Percentiles rank a stretch among this genome's conserved stretches.
phyloP scores from a whole-genome alignment of 2,888 invertebrate genomes.

The Megaustenia siamemsis region DNA sequence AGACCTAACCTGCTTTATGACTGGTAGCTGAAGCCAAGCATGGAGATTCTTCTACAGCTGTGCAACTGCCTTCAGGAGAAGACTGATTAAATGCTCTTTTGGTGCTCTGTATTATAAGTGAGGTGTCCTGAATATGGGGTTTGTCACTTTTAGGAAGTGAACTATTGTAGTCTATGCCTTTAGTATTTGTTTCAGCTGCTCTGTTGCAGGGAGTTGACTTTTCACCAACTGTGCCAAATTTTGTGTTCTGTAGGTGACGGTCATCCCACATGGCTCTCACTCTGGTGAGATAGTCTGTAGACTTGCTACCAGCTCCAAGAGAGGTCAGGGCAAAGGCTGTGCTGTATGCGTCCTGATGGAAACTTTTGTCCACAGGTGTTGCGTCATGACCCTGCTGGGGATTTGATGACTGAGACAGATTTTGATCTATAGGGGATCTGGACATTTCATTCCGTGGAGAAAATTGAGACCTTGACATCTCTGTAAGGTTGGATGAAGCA shows the following conservation, averaged over 20 bases:
- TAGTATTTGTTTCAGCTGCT: neutral
- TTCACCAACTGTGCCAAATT: neutral
- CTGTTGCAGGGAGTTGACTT: neutral
- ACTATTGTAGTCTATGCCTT: neutral
- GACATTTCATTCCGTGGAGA: neutral
- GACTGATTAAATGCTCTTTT: neutral
- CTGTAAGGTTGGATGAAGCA: constrained; percentile 38
- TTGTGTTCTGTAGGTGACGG: constrained; percentile 52
- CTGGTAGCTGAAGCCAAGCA: neutral
- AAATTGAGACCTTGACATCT: neutral
- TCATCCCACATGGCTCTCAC: constrained; percentile 77
- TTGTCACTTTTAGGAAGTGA: neutral
- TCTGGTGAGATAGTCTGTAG: constrained; percentile 73
- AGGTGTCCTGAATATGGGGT: neutral
- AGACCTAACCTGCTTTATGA: constrained; percentile 39
- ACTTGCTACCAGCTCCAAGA: constrained; percentile 67
- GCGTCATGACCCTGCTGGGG: constrained; percentile 57
- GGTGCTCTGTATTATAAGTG: neutral
- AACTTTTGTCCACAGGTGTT: constrained; percentile 67
- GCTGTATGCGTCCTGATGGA: constrained; percentile 78
- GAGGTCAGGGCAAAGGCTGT: constrained; percentile 78
- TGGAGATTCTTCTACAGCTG: neutral
- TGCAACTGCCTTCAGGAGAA: constrained; percentile 10
- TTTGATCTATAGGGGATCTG: neutral
- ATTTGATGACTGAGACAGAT: neutral